Base-by-base conservation (phyloP, 2,888 invertebrate species). In the Julus scanicus region DNA sequence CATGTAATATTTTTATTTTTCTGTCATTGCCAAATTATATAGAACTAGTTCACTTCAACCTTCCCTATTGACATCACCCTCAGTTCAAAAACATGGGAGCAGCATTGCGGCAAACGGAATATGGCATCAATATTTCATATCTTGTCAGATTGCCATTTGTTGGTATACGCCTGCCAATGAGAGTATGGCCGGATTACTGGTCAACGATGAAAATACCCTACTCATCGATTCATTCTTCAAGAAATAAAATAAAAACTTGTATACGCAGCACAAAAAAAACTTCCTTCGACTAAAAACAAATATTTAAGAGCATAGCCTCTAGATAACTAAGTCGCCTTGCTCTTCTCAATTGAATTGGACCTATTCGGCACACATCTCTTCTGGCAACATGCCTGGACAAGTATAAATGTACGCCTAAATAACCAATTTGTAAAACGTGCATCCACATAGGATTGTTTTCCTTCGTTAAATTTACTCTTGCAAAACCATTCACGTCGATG, bases 361-460 rank as follows among this genome's bases (percentile, higher is more conserved):
- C 80, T 71, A 71, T 29, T 71, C 71, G 71, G 29, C 71, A 29
- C 71, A 29, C 29, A 29, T 71, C 29, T 63, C 80, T 80, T 63
- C 80, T 80, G 80, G 80, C 80, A 80, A 37, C 80, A 29, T 80
- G 80, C 80, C 80, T 37, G 37, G 80, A 80, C 80, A 80, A 80
- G 80, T 80, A 80, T 80, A 80, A 80, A 80, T 80, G 80, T 15
- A 80, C 80, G 80, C 80, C 80, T 80, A 80, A 80, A 80, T 37
- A 80, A 80, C 80, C 80, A 80, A 80, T 80, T 80, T 80, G 80
- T 80, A 80, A 80, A 80, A 80, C 80, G 80, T 80, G 37, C 80
- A 80, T 80, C 37, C 80, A 37, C 80, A 80, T 80, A 80, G 80
- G 80, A 80, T 80, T 80, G 80, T 80, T 80, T 80, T 80, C 80